A percentile compares a stretch with the other conserved stretches of the same genome.
Evolutionary conservation across 2,113 vertebrate species (phyloP).

Genomic region (Melanerpes aurifrons): DNA sequence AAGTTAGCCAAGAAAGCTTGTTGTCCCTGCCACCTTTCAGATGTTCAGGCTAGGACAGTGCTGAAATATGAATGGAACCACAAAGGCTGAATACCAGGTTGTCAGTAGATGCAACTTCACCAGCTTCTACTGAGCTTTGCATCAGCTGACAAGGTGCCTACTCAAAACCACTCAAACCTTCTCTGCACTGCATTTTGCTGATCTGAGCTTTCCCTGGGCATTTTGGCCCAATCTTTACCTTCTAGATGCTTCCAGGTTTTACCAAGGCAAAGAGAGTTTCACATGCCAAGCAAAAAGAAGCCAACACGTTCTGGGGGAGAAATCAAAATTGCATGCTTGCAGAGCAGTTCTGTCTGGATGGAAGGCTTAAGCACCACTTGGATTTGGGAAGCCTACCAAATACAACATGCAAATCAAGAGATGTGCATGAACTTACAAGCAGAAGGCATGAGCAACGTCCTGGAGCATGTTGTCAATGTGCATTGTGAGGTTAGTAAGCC

Average conservation of each 20-base stretch:
- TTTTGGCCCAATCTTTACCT: slow-evolving; percentile 25
- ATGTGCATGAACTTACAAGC: slow-evolving; percentile 60
- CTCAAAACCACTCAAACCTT: background rate
- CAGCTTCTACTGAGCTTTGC: background rate
- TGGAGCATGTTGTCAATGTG: slow-evolving; percentile 1
- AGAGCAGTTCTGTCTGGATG: background rate
- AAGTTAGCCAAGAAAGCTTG: background rate
- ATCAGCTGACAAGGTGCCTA: background rate
- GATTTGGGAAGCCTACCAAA: slow-evolving; percentile 60
- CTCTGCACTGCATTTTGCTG: slow-evolving; percentile 1
- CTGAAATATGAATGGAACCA: background rate
- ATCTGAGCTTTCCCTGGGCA: slow-evolving; percentile 30
- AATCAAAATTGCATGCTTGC: background rate
- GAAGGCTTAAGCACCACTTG: background rate
- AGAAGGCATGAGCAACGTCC: slow-evolving; percentile 54
- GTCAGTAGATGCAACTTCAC: background rate
- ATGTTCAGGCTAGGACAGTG: background rate
- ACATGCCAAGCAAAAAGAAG: background rate
- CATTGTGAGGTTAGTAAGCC: slow-evolving; percentile 41
- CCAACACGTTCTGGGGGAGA: background rate
- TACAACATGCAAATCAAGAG: slow-evolving; percentile 53
- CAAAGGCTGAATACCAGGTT: background rate
- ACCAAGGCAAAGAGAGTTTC: background rate
- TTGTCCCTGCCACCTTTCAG: background rate
- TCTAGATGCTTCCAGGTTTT: slow-evolving; percentile 39